Evolutionary conservation across 2,113 vertebrate species (phyloP).

Genomic region (Leptocoma aspasia): DNA sequence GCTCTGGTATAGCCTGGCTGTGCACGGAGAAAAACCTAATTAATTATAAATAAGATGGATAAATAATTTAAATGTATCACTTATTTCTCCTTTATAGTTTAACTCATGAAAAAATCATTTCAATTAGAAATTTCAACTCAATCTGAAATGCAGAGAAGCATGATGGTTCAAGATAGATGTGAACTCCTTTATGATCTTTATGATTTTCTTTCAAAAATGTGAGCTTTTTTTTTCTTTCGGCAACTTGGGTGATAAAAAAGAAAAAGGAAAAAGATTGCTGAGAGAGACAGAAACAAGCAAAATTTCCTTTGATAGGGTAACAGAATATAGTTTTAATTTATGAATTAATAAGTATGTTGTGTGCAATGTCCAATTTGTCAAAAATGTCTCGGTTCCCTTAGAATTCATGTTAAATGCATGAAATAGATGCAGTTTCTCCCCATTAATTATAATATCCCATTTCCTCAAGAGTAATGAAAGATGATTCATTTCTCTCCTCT

Average conservation of each 20-base stretch:
- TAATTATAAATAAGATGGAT: slow-evolving; percentile 90
- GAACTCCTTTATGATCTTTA: slow-evolving; percentile 62
- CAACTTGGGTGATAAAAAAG: slow-evolving; percentile 42
- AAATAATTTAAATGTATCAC: slow-evolving; percentile 94
- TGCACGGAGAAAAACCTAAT: slow-evolving; percentile 74
- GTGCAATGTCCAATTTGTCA: slow-evolving; percentile 52
- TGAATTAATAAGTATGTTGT: slow-evolving; percentile 58
- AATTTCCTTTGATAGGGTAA: slow-evolving; percentile 47
- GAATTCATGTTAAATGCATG: slow-evolving; percentile 62
- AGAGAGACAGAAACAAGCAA: slow-evolving; percentile 28
- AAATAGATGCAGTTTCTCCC: slow-evolving; percentile 29
- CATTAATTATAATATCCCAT: slow-evolving; percentile 59
- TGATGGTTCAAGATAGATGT: slow-evolving; percentile 68
- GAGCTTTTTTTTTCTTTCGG: neutral
- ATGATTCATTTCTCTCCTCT: slow-evolving; percentile 50
- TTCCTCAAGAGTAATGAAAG: slow-evolving; percentile 44
- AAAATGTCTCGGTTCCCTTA: slow-evolving; percentile 17
- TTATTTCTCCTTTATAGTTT: slow-evolving; percentile 89
- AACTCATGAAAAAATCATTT: slow-evolving; percentile 92
- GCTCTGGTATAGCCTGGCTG: slow-evolving; percentile 56
- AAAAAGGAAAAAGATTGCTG: neutral
- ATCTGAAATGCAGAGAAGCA: slow-evolving; percentile 74
- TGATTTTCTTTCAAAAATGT: slow-evolving; percentile 55
- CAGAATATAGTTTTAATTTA: slow-evolving; percentile 59
- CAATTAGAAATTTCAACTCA: slow-evolving; percentile 89